These are phyloP conservation scores for Tyto alba DNA, from an alignment of 2,113 vertebrate species.

Conservation along the genomic window DNA sequence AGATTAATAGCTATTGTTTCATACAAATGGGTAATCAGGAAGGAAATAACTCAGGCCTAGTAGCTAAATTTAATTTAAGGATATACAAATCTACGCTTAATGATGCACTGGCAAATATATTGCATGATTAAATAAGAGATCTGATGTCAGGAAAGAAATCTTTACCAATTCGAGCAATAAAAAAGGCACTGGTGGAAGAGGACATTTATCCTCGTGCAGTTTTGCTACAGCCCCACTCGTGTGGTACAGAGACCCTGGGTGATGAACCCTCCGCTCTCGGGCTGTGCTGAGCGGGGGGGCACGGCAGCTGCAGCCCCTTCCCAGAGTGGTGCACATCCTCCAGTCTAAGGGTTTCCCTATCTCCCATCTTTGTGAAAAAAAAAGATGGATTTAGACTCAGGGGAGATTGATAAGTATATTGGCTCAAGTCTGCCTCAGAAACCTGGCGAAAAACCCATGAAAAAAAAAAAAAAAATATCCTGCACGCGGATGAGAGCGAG, in stretches of 20 bases:
- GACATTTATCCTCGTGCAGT: fast-evolving
- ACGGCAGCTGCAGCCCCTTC: fast-evolving
- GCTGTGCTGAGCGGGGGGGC: not conserved
- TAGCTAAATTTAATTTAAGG: conserved; percentile 4
- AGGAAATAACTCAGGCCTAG: not conserved
- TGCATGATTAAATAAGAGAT: not conserved
- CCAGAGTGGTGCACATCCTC: fast-evolving
- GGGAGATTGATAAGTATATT: no score
- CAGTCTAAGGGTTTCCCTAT: not conserved
- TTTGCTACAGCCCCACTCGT: fast-evolving
- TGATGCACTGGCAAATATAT: not conserved
- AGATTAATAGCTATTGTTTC: not conserved
- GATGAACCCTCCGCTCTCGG: fast-evolving
- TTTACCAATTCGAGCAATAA: fast-evolving
- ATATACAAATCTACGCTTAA: not conserved
- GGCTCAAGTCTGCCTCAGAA: not conserved
- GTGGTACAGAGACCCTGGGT: fast-evolving
- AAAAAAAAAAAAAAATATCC: no score
- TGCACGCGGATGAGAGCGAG: fast-evolving
- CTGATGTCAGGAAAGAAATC: not conserved
- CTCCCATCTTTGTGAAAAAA: not conserved
- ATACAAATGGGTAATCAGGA: not conserved
- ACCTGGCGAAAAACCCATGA: not conserved
- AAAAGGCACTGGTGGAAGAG: not conserved
- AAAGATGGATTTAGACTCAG: not conserved